A percentile compares a stretch with the other conserved stretches of the same genome.
Conservation (phyloP, 2,113 vertebrate species). For the Tragelaphus strepsiceros region DNA sequence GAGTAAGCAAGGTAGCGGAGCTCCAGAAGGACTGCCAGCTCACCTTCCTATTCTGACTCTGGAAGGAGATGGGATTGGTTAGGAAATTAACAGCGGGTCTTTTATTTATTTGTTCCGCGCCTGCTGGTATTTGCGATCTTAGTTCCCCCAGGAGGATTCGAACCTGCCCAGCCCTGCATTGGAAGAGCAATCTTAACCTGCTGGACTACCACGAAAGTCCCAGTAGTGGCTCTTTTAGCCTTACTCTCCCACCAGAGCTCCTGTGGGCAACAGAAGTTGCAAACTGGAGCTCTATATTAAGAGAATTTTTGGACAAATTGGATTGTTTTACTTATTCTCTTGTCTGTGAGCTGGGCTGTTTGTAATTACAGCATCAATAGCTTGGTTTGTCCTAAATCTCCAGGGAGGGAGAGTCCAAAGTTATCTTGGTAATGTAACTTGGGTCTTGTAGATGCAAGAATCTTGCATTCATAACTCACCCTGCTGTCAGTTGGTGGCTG, state of each 20-base stretch:
- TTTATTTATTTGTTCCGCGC: background rate
- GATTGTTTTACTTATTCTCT: background rate
- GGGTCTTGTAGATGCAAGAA: background rate
- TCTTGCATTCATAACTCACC: background rate
- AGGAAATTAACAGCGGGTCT: background rate
- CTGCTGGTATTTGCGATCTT: background rate
- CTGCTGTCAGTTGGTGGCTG: fast-evolving
- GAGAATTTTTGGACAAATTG: background rate
- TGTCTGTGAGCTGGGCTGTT: background rate
- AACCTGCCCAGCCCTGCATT: background rate
- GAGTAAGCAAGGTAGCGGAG: conserved; percentile 31
- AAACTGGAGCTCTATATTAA: background rate
- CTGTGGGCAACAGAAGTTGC: background rate
- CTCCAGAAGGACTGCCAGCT: background rate
- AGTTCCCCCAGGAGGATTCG: background rate
- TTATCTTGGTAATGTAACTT: background rate
- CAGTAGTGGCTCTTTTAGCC: background rate
- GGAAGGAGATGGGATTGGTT: background rate
- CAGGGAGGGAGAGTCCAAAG: background rate
- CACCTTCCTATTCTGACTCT: background rate
- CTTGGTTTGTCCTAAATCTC: background rate
- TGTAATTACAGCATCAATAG: background rate
- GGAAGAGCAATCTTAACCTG: background rate
- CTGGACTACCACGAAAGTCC: background rate
- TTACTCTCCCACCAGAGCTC: background rate